A percentile compares a stretch with the other conserved stretches of the same genome.
Evolutionary conservation across 2,888 invertebrate species (phyloP).

Genomic region (Orthonevra nobilis): DNA sequence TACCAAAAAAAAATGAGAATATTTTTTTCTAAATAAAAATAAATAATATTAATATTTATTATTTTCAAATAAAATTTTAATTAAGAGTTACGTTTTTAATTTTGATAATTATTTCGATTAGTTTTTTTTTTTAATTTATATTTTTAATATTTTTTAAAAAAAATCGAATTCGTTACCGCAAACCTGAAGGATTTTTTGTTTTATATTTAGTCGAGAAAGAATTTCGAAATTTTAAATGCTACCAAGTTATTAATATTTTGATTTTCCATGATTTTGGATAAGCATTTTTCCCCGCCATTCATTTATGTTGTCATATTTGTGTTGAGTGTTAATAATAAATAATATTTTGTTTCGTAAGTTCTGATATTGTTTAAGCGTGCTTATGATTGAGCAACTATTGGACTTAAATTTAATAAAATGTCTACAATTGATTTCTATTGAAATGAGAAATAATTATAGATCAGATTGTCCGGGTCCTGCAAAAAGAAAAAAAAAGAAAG

Average conservation of each 20-base stretch:
- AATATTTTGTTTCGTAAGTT: slow-evolving; percentile 28
- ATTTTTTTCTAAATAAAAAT: slow-evolving; percentile 11
- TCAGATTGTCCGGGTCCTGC: slow-evolving; percentile 84
- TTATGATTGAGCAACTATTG: slow-evolving; percentile 38
- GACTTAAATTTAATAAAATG: slow-evolving; percentile 40
- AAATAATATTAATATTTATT: slow-evolving; percentile 11
- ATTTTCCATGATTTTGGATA: slow-evolving; percentile 35
- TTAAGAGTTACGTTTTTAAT: slow-evolving; percentile 51
- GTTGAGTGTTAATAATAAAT: slow-evolving; percentile 15
- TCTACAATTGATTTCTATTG: slow-evolving; percentile 80
- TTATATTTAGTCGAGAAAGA: slow-evolving; percentile 26
- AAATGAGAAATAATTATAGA: slow-evolving; percentile 81
- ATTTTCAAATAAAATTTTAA: slow-evolving; percentile 17
- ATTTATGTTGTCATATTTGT: background rate
- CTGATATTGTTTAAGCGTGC: background rate
- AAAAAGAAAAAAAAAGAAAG: slow-evolving; percentile 72
- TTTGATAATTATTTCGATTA: slow-evolving; percentile 60
- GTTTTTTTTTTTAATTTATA: slow-evolving; percentile 1
- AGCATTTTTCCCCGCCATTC: slow-evolving; percentile 50
- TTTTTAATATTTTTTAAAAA: slow-evolving; percentile 7
- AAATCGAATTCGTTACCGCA: slow-evolving; percentile 55
- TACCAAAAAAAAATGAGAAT: slow-evolving; percentile 30
- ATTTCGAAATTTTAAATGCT: slow-evolving; percentile 53
- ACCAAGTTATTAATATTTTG: slow-evolving; percentile 35
- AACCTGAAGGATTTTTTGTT: slow-evolving; percentile 36